Conservation (phyloP, 2,888 invertebrate species). For the Limnephilus marmoratus region DNA sequence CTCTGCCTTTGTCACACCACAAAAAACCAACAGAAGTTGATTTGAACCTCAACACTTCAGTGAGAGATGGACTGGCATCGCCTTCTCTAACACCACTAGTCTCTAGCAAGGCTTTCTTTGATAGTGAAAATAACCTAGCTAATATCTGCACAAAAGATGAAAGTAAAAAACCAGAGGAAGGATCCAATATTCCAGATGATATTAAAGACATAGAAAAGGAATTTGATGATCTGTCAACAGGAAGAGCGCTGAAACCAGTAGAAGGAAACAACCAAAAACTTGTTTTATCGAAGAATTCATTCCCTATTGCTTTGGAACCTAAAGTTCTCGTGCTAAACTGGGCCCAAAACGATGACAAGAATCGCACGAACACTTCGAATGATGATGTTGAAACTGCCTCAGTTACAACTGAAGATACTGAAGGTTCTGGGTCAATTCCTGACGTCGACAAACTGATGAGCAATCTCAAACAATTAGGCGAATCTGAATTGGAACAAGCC, state of each 20-base stretch:
- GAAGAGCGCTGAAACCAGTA: constrained; percentile 69
- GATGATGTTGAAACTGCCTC: constrained; percentile 70
- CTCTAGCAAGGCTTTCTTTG: constrained; percentile 57
- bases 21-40: constrained; percentile 42
- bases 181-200: constrained; percentile 70
- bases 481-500: constrained; percentile 35
- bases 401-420: not conserved
- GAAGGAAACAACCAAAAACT: constrained; percentile 69
- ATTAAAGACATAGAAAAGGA: constrained; percentile 71
- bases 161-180: constrained; percentile 55
- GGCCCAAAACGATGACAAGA: constrained; percentile 68
- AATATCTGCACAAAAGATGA: not conserved
- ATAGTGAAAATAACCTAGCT: constrained; percentile 61
- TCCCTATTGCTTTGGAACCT: constrained; percentile 70
- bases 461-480: constrained; percentile 21
- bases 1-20: constrained; percentile 67
- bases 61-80: constrained; percentile 57
- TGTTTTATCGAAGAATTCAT: constrained; percentile 70
- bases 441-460: constrained; percentile 45
- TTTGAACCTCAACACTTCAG: constrained; percentile 8
- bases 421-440: constrained; percentile 18
- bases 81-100: constrained; percentile 63
- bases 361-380: constrained; percentile 72
- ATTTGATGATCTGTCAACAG: constrained; percentile 75
- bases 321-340: constrained; percentile 70